Conservation (phyloP, 2,113 vertebrate species). For the Prochilodus magdalenae region DNA sequence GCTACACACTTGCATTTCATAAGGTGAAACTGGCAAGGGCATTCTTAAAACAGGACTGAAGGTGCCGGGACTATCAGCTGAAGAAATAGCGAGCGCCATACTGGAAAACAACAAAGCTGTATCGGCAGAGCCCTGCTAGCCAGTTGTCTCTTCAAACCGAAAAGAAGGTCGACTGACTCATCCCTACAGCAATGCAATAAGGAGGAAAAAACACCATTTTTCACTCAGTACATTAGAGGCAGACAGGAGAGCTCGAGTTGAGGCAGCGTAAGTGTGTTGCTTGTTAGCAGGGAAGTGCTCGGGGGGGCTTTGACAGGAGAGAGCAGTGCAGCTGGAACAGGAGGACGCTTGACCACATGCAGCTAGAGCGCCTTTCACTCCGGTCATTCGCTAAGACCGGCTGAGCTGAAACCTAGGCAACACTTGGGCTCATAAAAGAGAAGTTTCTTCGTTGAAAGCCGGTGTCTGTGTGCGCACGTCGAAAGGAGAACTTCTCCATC, state of each 20-base stretch:
- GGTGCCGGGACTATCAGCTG: too few relatives aligned
- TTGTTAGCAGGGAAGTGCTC: constrained; percentile 22
- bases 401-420: constrained; percentile 14
- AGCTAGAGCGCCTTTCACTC: constrained; percentile 4
- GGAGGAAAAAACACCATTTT: neutral
- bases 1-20: too few relatives aligned
- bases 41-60: too few relatives aligned
- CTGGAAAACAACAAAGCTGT: neutral
- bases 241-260: neutral
- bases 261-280: constrained; percentile 17
- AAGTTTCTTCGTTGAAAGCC: neutral
- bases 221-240: neutral
- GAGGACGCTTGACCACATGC: neutral
- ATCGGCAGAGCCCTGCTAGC: neutral
- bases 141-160: constrained; percentile 5
- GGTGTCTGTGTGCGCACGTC: constrained; percentile 22
- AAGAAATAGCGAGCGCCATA: too few relatives aligned
- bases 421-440: constrained; percentile 3
- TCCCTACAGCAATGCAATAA: neutral
- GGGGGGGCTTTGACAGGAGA: constrained; percentile 11
- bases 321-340: neutral
- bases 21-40: too few relatives aligned
- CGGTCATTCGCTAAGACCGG: constrained; percentile 18
- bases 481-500: neutral
- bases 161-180: constrained; percentile 1